These are phyloP conservation scores for Flabesymbios commensalis DNA, from an alignment of 2,888 invertebrate species.

Conservation along the genomic window DNA sequence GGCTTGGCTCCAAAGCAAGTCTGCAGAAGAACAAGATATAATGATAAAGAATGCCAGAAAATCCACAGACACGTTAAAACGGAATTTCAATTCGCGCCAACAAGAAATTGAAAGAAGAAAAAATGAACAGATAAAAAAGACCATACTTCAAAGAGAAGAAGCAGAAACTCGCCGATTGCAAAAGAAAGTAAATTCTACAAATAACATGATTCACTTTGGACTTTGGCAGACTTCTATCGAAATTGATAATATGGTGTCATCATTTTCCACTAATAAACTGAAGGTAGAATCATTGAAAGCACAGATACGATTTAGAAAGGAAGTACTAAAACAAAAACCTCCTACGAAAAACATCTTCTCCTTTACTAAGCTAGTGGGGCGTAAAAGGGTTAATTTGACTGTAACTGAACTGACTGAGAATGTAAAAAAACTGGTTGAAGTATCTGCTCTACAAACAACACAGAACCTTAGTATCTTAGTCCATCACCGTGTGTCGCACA, in stretches of 20 bases:
- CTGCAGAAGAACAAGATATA: not conserved
- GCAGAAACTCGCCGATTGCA: not conserved
- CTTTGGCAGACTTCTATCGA: conserved; percentile 2
- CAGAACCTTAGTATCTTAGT: no score
- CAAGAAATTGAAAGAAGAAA: not conserved
- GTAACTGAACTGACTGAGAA: not conserved
- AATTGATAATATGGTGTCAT: not conserved
- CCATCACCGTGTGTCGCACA: no score
- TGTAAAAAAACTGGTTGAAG: not conserved
- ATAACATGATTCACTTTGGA: not conserved
- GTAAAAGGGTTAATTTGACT: not conserved
- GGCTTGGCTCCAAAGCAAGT: conserved; percentile 2
- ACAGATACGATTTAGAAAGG: not conserved
- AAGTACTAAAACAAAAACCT: not conserved
- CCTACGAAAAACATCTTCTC: not conserved
- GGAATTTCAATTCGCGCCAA: not conserved
- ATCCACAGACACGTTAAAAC: not conserved
- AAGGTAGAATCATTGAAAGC: conserved; percentile 1
- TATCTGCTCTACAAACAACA: not conserved
- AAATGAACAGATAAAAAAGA: no score
- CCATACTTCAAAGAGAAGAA: no score
- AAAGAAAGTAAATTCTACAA: not conserved
- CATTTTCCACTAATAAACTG: not conserved
- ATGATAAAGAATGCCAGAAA: not conserved
- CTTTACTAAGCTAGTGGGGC: not conserved